phyloP scores from a whole-genome alignment of 2,888 invertebrate species.

The Calliopum simillimum region DNA sequence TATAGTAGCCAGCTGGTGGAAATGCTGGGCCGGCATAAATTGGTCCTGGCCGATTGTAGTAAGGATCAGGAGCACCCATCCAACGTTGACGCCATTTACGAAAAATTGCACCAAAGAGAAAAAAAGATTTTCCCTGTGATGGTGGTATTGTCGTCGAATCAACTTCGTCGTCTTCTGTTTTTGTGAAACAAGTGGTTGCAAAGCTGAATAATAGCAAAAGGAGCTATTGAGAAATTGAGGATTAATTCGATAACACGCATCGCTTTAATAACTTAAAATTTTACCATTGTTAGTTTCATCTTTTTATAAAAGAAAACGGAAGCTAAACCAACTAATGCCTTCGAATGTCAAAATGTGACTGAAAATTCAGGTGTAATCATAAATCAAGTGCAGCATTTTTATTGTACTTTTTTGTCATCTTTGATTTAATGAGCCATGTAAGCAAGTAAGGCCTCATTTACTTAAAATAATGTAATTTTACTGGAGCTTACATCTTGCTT shows the following conservation, averaged over 20 bases:
- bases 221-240: background rate
- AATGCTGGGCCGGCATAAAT: conserved; percentile 52
- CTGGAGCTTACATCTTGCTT: background rate
- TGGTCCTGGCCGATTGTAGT: conserved; percentile 38
- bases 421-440: background rate
- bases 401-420: conserved; percentile 5
- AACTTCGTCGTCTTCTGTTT: conserved; percentile 7
- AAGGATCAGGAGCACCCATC: conserved; percentile 48
- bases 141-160: conserved; percentile 21
- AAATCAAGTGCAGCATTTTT: background rate
- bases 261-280: background rate
- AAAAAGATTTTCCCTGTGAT: conserved; percentile 54
- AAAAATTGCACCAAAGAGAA: conserved; percentile 53
- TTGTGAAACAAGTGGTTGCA: background rate
- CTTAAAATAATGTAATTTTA: background rate
- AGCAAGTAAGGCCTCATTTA: background rate
- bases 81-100: conserved; percentile 57
- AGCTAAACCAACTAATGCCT: conserved; percentile 3
- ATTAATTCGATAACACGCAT: background rate
- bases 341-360: background rate
- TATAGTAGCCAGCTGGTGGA: conserved; percentile 49
- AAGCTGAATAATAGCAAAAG: background rate
- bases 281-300: conserved; percentile 8
- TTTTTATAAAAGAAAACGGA: background rate
- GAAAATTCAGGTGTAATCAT: background rate